These are phyloP conservation scores for Montipora cactus DNA, from an alignment of 64 coral and sea anemone species.

Conservation along the genomic window DNA sequence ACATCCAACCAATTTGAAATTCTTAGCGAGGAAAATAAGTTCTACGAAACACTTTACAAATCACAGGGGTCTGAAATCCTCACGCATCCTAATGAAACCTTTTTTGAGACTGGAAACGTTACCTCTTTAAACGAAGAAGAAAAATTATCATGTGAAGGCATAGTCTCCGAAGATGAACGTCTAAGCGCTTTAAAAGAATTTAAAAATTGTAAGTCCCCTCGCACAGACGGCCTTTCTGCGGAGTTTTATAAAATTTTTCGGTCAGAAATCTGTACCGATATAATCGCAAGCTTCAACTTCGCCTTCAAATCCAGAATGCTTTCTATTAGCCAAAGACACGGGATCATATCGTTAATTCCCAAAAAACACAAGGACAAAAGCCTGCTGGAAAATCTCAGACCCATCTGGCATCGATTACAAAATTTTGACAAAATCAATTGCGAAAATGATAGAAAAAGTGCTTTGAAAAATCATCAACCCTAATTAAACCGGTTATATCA, in stretches of 20 bases:
- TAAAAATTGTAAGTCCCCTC: constrained; percentile 15
- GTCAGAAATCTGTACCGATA: neutral
- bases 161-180: neutral
- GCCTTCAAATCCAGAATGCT: neutral
- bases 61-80: too few species aligned
- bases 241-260: constrained; percentile 27
- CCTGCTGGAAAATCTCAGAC: constrained; percentile 5
- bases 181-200: neutral
- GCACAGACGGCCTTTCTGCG: constrained; percentile 1
- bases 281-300: neutral
- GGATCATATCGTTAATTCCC: constrained; percentile 5
- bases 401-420: constrained; percentile 15
- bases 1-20: too few species aligned
- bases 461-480: neutral
- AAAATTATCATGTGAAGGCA: neutral
- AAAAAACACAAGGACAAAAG: constrained; percentile 23
- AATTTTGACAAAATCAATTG: constrained; percentile 7
- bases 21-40: too few species aligned
- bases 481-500: too few species aligned
- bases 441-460: constrained; percentile 34
- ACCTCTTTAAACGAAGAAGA: too few species aligned
- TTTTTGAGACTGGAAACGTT: too few species aligned
- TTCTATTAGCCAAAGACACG: constrained; percentile 12
- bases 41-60: too few species aligned
- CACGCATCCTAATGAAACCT: too few species aligned